Percentiles rank a stretch among this genome's conserved stretches.
Evolutionary conservation across 2,888 invertebrate genomes (phyloP).

Genomic region (Marasmarcha lunaedactyla): DNA sequence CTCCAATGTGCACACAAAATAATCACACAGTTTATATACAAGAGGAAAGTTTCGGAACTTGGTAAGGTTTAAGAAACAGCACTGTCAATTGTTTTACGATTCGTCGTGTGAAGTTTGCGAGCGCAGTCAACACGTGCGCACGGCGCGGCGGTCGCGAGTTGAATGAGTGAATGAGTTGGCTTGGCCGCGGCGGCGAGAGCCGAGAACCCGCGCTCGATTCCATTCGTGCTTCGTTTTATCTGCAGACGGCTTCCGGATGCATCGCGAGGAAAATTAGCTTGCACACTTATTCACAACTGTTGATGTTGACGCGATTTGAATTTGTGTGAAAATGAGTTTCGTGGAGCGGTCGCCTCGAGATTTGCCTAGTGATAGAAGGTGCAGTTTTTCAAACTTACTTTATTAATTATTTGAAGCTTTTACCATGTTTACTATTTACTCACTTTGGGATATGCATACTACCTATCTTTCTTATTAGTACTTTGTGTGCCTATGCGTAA

Average conservation of each 20-base stretch:
- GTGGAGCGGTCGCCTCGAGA: no score
- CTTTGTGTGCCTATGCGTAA: no score
- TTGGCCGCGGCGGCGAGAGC: slow-evolving; percentile 16
- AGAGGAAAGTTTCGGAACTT: slow-evolving; percentile 29
- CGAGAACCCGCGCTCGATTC: slow-evolving; percentile 9
- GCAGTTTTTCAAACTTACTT: no score
- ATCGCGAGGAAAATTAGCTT: not conserved
- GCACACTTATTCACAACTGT: no score
- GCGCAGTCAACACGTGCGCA: slow-evolving; percentile 33
- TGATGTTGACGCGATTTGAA: no score
- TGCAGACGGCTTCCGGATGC: not conserved
- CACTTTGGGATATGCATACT: no score
- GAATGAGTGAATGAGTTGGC: slow-evolving; percentile 15
- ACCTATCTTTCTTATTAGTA: no score
- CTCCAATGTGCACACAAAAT: slow-evolving; percentile 53
- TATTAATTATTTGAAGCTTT: no score
- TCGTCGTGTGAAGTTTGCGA: slow-evolving; percentile 45
- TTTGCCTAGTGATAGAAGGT: no score
- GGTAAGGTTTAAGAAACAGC: slow-evolving; percentile 38
- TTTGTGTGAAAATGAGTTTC: no score
- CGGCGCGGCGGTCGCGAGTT: slow-evolving; percentile 39
- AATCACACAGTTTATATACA: slow-evolving; percentile 49
- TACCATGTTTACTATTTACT: no score
- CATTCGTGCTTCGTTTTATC: slow-evolving; percentile 4
- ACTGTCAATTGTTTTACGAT: slow-evolving; percentile 20